Evolutionary conservation across 2,888 invertebrate genomes (phyloP), one percentile per base, ranked within the genome.

Genomic region (Mamestra brassicae): DNA sequence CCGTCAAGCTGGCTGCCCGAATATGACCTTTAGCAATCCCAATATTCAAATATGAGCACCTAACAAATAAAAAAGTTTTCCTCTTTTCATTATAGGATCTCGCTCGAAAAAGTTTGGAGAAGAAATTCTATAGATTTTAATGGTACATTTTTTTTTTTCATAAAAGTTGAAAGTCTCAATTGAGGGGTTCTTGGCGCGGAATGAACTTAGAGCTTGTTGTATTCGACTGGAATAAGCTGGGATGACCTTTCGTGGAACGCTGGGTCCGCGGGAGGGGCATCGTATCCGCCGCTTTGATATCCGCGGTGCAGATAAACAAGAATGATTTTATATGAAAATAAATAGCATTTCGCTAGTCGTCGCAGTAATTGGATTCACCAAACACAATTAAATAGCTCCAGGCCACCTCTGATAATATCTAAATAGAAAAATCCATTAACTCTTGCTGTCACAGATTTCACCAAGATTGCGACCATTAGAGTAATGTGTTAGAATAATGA

Each of bases 71-170:
- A 85, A 84, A 85, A 83, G 38, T 74, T 78, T 75, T 38, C 42
- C 66, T 66, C 76, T 71, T 78, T 85, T 83, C 81, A 83, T 78
- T 85, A 83, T 83, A 73, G 75, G 67, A 66, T 75, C 73, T 50
- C 73, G 47, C 58, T 71, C 60, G 50, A 52, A 34, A 66, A 85
- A 78, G 55, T 78, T 83, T 69, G 47, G 13, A 60, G 61, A 66
- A 76, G 71, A 76, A 76, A 70, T 85, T 78, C 81, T 74, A 78
- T 81, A 77, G 76, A 81, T 76, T 83, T 77, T 79, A 85, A 83
- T 83, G 77, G 62, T 77, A 45, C 71, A 26, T 80, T 83, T 78
- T 70, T 73, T 71, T 75, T 84, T 80, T 82, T 74, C 62, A 57
- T 78, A 77, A 75, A 78, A 81, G 69, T 85, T 81, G 61, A 76